These are phyloP conservation scores for Mobula hypostoma DNA, from an alignment of 2,113 vertebrate species.

Conservation along the genomic window DNA sequence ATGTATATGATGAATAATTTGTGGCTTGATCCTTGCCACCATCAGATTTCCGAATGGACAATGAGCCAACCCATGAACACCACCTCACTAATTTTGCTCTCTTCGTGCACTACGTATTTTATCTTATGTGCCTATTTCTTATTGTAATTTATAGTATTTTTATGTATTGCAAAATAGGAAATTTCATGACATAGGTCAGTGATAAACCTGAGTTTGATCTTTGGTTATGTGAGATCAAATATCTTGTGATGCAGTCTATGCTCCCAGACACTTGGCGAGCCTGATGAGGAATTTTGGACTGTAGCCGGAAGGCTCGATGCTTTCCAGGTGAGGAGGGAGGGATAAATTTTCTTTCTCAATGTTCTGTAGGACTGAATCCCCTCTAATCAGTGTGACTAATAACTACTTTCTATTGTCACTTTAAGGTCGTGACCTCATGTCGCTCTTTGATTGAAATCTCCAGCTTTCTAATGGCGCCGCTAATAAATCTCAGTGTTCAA, in stretches of 20 bases:
- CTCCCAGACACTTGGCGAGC: neutral
- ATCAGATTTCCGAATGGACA: too few species aligned
- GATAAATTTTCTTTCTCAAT: neutral
- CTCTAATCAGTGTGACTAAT: neutral
- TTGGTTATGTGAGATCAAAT: neutral
- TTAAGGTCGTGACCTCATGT: neutral
- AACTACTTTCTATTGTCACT: neutral
- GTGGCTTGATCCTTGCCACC: too few species aligned
- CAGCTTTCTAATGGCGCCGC: neutral
- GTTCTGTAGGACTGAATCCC: neutral
- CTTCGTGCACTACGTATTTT: too few species aligned
- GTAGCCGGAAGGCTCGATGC: neutral
- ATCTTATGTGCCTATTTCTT: too few species aligned
- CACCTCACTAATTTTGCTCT: too few species aligned
- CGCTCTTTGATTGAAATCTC: conserved; percentile 17
- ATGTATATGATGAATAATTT: too few species aligned
- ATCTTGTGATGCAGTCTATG: neutral
- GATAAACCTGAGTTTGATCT: too few species aligned
- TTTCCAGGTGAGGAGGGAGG: neutral
- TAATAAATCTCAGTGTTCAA: conserved; percentile 7
- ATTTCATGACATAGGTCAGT: too few species aligned
- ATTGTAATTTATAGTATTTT: too few species aligned
- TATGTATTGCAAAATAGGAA: too few species aligned
- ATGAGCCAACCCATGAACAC: too few species aligned
- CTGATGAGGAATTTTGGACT: neutral